Evolutionary conservation across 2,888 invertebrate genomes (phyloP), one percentile per base, ranked within the genome.

Genomic region (Neoascia interrupta): DNA sequence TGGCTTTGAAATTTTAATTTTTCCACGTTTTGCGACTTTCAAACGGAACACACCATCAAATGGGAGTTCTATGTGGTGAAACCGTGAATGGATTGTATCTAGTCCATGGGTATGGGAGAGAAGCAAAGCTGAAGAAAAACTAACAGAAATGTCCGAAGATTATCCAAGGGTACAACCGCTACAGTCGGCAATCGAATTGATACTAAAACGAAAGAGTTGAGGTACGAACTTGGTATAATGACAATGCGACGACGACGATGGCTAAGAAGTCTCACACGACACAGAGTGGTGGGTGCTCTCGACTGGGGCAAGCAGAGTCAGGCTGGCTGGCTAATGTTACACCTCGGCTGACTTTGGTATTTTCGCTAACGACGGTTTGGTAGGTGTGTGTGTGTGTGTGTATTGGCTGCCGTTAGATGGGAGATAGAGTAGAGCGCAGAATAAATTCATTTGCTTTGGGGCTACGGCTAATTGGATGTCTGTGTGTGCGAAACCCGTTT

Each of bases 151-250:
- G 53, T 49, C 26, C 10, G 39, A 31, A 58, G 41, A 49, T 53
- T n/a, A 61, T 53, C 28, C 61, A 61, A 43, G 34, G 60, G 51
- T 73, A 81, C 81, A 82, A 84, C 84, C 83, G 80, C 69, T 81
- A 68, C 80, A 79, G 82, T 72, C 83, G 74, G 82, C 82, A 80
- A 81, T 83, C 82, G 82, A 83, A 82, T 74, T 81, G 81, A 82
- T 83, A 84, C 84, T 84, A 79, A 84, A 83, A 83, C 84, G 81
- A 83, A 84, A 84, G 84, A 84, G 82, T 83, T 81, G 82, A 82
- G 58, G 74, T 74, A 83, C 83, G 81, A 84, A 84, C 84, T 81
- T 47, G 21, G 64, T 47, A 28, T 54, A 49, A 39, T 47, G 28
- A 2, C 8, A 31, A n/a, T 3, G 31, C 31, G n/a, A 31, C 31